Evolutionary conservation across 1,140 invertebrate species (phyloP), one percentile per base, ranked within the genome.

Genomic region (Leptinotarsa texana): DNA sequence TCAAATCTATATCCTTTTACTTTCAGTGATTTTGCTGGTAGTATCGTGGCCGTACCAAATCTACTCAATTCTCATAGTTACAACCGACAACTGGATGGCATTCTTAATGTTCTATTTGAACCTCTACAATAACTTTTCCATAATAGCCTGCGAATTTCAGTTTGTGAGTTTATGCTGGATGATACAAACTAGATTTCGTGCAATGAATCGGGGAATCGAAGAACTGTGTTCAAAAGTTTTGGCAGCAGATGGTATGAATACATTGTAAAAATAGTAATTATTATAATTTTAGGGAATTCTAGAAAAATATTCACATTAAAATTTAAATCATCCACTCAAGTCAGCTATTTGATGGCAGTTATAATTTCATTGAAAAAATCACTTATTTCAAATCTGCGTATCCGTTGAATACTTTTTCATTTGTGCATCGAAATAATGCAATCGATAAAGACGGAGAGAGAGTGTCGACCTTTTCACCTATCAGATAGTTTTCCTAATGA

Each of bases 91-190:
- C n/a, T 63, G 33, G 24, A 62, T 70, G 17, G 68, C 66, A 61
- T 61, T 51, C 49, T n/a, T 75, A 13, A 70, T 71, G 67, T 75
- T 75, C 51, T 63, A 62, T 8, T 27, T 71, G 6, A 75, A 75
- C 48, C 15, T 51, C 21, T 75, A 63, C 57, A 71, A 75, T 27
- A 69, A 75, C 47, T 75, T 75, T 18, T 51, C 51, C 3, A 71
- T 61, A 15, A 68, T 67, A 18, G 27, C 57, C 15, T 69, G 51
- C 27, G 74, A 75, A 67, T 75, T 75, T 63, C 74, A 71, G 48
- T 75, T 75, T 49, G 61, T 71, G 22, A 48, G 33, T 21, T 22
- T 75, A 71, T 71, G 51, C 18, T 75, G 68, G 48, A 49, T 75
- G 8, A 15, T 75, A 13, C 24, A 69, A 13, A 69, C 3, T 61